phyloP scores from a whole-genome alignment of 1,140 invertebrate species.

The Drosophila quadrilineata region DNA sequence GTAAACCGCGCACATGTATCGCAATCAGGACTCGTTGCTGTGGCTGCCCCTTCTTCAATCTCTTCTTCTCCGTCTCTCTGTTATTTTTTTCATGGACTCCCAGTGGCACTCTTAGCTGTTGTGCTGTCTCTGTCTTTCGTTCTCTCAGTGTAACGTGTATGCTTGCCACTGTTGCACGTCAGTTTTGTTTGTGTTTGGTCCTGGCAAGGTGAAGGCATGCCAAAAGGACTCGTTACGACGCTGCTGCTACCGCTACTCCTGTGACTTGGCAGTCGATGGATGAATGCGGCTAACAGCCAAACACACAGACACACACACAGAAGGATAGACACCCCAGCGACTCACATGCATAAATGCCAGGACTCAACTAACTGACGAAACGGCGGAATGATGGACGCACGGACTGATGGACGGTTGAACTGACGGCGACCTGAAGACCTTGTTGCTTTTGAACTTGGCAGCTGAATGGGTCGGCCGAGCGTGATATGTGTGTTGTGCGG shows the following conservation, averaged over 20 bases:
- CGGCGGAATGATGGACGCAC: neutral
- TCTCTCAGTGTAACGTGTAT: too few species aligned
- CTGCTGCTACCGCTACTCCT: neutral
- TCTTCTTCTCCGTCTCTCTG: neutral
- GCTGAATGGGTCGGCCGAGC: conserved; percentile 10
- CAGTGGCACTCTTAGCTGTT: too few species aligned
- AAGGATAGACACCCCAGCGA: neutral
- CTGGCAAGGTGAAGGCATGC: conserved; percentile 31
- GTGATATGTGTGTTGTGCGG: neutral
- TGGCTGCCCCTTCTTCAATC: conserved; percentile 23
- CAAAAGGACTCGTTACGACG: conserved; percentile 31
- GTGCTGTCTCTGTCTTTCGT: neutral
- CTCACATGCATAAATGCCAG: conserved; percentile 22
- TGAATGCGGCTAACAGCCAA: conserved; percentile 20
- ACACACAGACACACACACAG: conserved; percentile 8
- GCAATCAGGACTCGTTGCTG: conserved; percentile 45
- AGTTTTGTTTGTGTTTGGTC: conserved; percentile 31
- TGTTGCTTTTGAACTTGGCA: conserved; percentile 43
- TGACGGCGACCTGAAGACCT: conserved; percentile 27
- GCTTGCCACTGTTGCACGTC: conserved; percentile 32
- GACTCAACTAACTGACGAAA: conserved; percentile 19
- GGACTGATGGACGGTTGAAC: neutral
- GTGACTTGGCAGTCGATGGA: conserved; percentile 42
- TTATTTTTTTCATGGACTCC: neutral
- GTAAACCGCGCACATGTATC: conserved; percentile 55